Evolutionary conservation across 2,888 invertebrate species (phyloP).

Genomic region (Prenolepis imparis): DNA sequence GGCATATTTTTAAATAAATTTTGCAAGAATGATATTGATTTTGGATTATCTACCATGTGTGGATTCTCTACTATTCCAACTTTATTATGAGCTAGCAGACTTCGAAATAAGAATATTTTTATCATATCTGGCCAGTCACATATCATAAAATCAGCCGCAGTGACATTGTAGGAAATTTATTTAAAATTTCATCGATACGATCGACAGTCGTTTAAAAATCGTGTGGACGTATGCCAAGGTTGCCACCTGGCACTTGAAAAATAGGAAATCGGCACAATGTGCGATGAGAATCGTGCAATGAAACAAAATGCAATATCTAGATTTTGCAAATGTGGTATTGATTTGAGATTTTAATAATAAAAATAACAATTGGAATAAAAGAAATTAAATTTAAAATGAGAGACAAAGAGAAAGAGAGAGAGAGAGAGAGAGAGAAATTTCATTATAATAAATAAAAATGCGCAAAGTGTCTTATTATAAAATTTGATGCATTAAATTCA

Average conservation of each 20-base stretch:
- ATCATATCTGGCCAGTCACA: not conserved
- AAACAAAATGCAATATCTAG: not conserved
- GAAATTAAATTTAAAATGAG: not conserved
- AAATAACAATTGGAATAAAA: not conserved
- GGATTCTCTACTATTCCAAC: not conserved
- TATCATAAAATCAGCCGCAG: not conserved
- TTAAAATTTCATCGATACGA: conserved; percentile 12
- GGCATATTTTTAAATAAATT: too few species aligned
- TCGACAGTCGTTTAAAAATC: conserved; percentile 40
- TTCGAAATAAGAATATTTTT: conserved; percentile 18
- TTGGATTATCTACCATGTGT: not conserved
- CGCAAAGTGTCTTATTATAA: not conserved
- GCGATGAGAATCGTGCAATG: conserved; percentile 14
- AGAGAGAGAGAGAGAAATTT: not conserved
- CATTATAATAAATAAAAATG: not conserved
- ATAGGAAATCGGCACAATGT: not conserved
- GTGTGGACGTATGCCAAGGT: conserved; percentile 48
- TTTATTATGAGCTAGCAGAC: not conserved
- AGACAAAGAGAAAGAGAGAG: not conserved
- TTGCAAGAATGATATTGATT: not conserved
- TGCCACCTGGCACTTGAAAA: conserved; percentile 3
- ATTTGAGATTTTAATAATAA: not conserved
- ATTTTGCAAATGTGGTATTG: not conserved
- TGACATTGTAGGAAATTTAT: not conserved
- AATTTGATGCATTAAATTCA: not conserved